Evolutionary conservation across 2,113 vertebrate species (phyloP).

Genomic region (Alligator mississippiensis): DNA sequence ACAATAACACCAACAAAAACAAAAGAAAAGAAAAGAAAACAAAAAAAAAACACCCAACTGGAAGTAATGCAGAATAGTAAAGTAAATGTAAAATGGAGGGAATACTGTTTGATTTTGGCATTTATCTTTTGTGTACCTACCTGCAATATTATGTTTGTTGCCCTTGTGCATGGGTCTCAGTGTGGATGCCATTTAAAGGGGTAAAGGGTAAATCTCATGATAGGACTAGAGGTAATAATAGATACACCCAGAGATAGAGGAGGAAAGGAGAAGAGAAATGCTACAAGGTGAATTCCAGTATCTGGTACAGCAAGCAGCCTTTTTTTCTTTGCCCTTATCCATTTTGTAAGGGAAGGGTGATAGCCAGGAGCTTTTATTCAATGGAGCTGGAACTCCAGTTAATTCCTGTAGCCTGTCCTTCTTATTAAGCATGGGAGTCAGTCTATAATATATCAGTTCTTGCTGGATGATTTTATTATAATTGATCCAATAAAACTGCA

Average conservation of each 20-base stretch:
- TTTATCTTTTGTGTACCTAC: too few species aligned
- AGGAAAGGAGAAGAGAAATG: not conserved
- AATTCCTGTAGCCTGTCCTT: not conserved
- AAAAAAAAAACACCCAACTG: not conserved
- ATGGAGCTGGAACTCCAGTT: not conserved
- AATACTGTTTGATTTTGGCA: too few species aligned
- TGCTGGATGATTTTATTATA: not conserved
- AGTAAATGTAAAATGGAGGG: too few species aligned
- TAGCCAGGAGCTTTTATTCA: not conserved
- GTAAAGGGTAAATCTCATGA: not conserved
- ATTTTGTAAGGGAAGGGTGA: not conserved
- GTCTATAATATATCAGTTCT: not conserved
- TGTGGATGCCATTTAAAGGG: not conserved
- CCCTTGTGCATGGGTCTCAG: not conserved
- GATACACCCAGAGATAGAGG: not conserved
- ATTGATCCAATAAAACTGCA: not conserved
- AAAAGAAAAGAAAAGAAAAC: not conserved
- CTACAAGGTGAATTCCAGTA: accelerated
- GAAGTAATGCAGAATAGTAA: too few species aligned
- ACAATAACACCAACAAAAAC: too few species aligned
- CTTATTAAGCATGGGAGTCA: not conserved
- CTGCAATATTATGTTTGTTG: not conserved
- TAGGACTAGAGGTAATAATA: not conserved
- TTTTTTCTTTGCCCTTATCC: not conserved
- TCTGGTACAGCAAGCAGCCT: not conserved